Evolutionary conservation across 2,113 vertebrate species (phyloP).

Genomic region (Corythoichthys intestinalis): DNA sequence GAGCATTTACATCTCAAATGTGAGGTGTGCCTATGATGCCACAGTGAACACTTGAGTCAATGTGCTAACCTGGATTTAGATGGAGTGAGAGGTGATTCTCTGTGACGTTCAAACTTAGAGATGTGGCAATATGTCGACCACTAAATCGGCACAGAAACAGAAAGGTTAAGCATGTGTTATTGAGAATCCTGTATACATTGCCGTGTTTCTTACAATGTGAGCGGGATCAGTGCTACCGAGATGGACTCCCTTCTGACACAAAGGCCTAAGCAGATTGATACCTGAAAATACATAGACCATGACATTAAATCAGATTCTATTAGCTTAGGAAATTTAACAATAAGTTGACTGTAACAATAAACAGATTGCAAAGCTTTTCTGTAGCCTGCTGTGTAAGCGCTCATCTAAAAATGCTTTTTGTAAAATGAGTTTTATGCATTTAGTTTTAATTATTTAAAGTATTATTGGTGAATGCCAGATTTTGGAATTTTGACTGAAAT

Average conservation of each 20-base stretch:
- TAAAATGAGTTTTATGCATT: no score
- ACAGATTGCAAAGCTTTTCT: background rate
- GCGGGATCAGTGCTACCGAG: slow-evolving; percentile 61
- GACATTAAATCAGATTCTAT: background rate
- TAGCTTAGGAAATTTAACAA: background rate
- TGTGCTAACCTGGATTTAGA: slow-evolving; percentile 38
- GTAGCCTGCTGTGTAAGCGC: no score
- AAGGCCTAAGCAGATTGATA: slow-evolving; percentile 55
- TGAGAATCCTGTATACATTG: background rate
- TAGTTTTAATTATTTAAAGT: no score
- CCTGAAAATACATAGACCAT: slow-evolving; percentile 40
- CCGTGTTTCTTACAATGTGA: slow-evolving; percentile 53
- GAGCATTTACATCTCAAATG: background rate
- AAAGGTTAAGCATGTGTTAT: background rate
- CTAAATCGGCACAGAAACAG: slow-evolving; percentile 19
- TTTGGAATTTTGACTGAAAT: no score
- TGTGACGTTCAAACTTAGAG: slow-evolving; percentile 30
- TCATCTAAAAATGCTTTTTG: no score
- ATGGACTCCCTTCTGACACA: slow-evolving; percentile 71
- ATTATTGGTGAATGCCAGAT: no score
- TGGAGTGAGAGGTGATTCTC: slow-evolving; percentile 11
- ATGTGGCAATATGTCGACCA: slow-evolving; percentile 54
- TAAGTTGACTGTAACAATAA: background rate
- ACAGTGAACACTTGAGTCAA: background rate
- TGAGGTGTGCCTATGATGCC: background rate